Conservation (phyloP, 2,113 vertebrate species). For the human (Homo sapiens) region GRCh38 chr5:115853501-115854000, state of each 20-base stretch:
- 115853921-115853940: background rate
- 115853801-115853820: background rate
- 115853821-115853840: conserved; percentile 4
- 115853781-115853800: background rate
- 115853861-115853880: background rate
- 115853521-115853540: background rate
- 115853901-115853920: background rate
- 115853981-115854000: background rate
- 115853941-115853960: background rate
- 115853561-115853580: background rate
- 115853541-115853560: background rate
- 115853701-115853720: background rate
- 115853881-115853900: conserved; percentile 6
- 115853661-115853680: background rate
- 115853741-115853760: background rate
- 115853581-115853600: background rate
- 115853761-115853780: background rate
- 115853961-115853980: background rate
- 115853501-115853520: background rate
- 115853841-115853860: background rate
- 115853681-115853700: background rate
- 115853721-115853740: background rate
- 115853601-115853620: background rate
- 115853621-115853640: background rate
- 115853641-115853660: background rate